Evolutionary conservation across 2,797 vertebrate genomes (phyloP).

Genomic region (Tenualosa thibaudeaui): DNA sequence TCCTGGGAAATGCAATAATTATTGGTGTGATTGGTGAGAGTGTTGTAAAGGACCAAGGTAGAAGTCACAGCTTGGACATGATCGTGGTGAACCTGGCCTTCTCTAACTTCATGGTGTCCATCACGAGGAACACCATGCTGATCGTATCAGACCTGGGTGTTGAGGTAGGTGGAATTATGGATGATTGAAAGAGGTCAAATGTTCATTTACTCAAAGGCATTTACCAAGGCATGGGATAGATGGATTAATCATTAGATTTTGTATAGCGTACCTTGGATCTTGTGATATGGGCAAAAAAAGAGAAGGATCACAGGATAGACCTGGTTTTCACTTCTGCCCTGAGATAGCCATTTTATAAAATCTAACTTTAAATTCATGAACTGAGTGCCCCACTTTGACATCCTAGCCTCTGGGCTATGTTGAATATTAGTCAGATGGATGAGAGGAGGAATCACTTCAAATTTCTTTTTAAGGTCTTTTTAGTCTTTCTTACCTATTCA

Average conservation of each 20-base stretch:
- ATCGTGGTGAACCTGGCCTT: conserved; percentile 79
- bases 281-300: neutral
- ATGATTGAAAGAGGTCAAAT: neutral
- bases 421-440: neutral
- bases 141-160: conserved; percentile 71
- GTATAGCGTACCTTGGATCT: neutral
- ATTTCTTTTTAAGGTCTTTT: neutral
- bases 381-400: neutral
- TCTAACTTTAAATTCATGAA: neutral
- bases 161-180: conserved; percentile 59
- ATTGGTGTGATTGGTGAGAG: conserved; percentile 69
- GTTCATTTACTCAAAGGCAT: neutral
- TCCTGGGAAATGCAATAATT: conserved; percentile 71
- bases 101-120: conserved; percentile 76
- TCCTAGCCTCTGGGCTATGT: neutral
- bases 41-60: conserved; percentile 54
- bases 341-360: neutral
- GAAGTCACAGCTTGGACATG: conserved; percentile 71
- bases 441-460: neutral
- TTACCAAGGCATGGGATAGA: too few relatives aligned
- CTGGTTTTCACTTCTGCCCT: neutral
- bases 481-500: neutral
- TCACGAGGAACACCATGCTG: conserved; percentile 72
- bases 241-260: neutral
- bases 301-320: neutral